Evolutionary conservation across 2,888 invertebrate species (phyloP).

Genomic region (Eubasilissa splendida): DNA sequence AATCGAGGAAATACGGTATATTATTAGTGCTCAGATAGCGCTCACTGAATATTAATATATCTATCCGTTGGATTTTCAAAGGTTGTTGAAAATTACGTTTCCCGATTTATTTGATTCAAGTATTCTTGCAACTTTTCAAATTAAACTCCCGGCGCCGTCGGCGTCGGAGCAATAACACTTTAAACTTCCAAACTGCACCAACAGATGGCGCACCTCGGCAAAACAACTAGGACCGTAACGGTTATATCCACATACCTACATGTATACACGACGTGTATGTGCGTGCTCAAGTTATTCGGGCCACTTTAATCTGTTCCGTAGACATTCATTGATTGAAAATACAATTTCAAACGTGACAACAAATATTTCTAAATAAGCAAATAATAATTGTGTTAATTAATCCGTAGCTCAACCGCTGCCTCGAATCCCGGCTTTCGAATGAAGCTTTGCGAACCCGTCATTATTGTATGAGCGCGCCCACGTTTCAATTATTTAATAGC

Average conservation of each 20-base stretch:
- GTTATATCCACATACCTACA: too few relatives aligned
- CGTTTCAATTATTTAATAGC: neutral
- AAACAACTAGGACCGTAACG: slow-evolving; percentile 45
- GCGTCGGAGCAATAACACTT: slow-evolving; percentile 55
- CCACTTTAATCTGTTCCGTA: too few relatives aligned
- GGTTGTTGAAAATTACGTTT: slow-evolving; percentile 17
- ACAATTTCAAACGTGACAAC: neutral
- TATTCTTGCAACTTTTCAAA: slow-evolving; percentile 52
- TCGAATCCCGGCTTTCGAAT: too few relatives aligned
- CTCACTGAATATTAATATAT: neutral
- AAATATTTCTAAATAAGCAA: neutral
- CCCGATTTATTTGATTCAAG: slow-evolving; percentile 40
- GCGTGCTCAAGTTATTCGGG: too few relatives aligned
- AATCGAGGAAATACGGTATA: too few relatives aligned
- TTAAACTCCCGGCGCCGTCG: slow-evolving; percentile 47
- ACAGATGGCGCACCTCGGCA: slow-evolving; percentile 49
- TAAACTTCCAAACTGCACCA: slow-evolving; percentile 53
- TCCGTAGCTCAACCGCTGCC: too few relatives aligned
- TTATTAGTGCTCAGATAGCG: neutral
- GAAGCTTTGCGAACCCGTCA: too few relatives aligned
- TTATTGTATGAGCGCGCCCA: too few relatives aligned
- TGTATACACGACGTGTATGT: too few relatives aligned
- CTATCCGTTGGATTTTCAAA: neutral
- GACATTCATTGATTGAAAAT: too few relatives aligned
- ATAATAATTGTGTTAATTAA: too few relatives aligned